Evolutionary conservation across 2,113 vertebrate species (phyloP).

Genomic region (Himantopus leucocephalus): DNA sequence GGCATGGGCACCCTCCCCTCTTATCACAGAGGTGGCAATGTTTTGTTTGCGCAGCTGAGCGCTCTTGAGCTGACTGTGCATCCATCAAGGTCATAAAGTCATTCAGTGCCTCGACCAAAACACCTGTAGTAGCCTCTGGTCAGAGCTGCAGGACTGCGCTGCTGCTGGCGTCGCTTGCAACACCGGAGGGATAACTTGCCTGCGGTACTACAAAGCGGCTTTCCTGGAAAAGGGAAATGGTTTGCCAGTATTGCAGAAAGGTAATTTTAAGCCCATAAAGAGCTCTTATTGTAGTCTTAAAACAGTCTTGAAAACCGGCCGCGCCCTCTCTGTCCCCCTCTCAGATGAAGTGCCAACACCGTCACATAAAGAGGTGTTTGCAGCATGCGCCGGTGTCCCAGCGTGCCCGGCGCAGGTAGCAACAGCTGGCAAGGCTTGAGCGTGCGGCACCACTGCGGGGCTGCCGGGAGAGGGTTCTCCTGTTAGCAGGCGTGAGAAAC

Average conservation of each 20-base stretch:
- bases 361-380: neutral
- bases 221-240: slow-evolving; percentile 1
- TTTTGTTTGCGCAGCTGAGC: slow-evolving; percentile 10
- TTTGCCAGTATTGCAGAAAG: neutral
- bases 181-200: neutral
- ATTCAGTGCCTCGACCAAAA: neutral
- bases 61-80: neutral
- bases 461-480: neutral
- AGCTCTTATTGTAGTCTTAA: neutral
- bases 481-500: neutral
- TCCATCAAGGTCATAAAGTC: neutral
- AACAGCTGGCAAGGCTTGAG: neutral
- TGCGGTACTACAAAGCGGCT: neutral
- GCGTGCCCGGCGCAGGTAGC: neutral
- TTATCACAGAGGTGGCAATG: slow-evolving; percentile 31
- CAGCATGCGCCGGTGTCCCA: neutral
- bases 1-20: slow-evolving; percentile 9
- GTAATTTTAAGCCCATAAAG: neutral
- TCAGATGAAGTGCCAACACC: neutral
- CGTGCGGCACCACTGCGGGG: accelerated
- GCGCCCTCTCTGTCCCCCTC: neutral
- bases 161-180: neutral
- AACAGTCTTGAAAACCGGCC: neutral
- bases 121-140: neutral
- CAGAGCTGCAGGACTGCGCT: neutral